Evolutionary conservation across 2,888 invertebrate genomes (phyloP), one percentile per base, ranked within the genome.

Genomic region (Amorpha juglandis): DNA sequence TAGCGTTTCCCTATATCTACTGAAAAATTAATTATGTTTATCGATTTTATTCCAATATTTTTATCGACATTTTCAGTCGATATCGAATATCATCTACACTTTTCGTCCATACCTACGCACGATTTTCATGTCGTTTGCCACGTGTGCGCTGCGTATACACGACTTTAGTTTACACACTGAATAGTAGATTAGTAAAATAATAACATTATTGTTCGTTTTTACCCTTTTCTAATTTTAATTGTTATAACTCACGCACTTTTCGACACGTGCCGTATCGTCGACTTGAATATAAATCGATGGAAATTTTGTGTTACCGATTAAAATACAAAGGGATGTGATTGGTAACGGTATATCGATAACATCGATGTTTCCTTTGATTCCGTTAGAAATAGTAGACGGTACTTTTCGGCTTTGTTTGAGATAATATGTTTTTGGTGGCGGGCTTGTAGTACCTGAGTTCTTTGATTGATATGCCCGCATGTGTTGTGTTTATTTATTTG

Each of bases 121-220:
- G 92, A 92, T 89, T 91, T 89, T 86, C 90, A 89, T 92, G 92
- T 92, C 83, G 73, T 74, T 82, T 83, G 91, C 92, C 92, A 93
- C 92, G 92, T 92, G 92, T 90, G 83, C 82, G 78, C 82, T 79
- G 85, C 81, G 71, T 79, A 84, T 84, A 93, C 92, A 93, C 92
- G 92, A 93, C 92, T 72, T 68, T 70, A 75, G 80, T 76, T 77
- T 81, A 84, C 88, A 86, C 84, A 86, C 88, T 88, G 92, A 90
- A 93, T 93, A 84, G 84, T 70, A 85, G 81, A 91, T 89, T 81
- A 88, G 84, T 82, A 58, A 58, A 19, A 81, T 71, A 83, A 87
- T 86, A 83, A 88, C 87, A 88, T 82, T 85, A 89, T 87, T 89
- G 89, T 83, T 83, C 82, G 83, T 87, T 88, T 89, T 89, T 83